phyloP scores from a whole-genome alignment of 2,797 vertebrate species.

The Crocodylus rhombifer region DNA sequence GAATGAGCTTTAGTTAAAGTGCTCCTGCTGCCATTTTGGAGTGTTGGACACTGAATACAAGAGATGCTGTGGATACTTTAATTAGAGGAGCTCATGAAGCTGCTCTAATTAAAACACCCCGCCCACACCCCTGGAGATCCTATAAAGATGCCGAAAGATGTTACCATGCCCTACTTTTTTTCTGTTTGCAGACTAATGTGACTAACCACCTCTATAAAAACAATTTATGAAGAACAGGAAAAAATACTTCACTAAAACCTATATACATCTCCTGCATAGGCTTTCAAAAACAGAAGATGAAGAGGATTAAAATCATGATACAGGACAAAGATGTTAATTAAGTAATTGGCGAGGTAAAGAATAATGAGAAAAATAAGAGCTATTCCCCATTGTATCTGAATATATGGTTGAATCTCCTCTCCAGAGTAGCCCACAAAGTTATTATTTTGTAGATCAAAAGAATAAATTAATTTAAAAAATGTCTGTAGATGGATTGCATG shows the following conservation, averaged over 20 bases:
- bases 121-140: too few relatives aligned
- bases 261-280: not conserved
- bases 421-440: not conserved
- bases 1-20: too few relatives aligned
- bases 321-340: not conserved
- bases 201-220: not conserved
- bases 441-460: slow-evolving; percentile 25
- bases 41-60: too few relatives aligned
- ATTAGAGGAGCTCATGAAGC: too few relatives aligned
- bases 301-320: not conserved
- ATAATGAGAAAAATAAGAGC: not conserved
- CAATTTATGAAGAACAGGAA: not conserved
- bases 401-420: not conserved
- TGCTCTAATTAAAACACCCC: too few relatives aligned
- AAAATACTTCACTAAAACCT: slow-evolving; percentile 21
- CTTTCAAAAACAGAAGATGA: not conserved
- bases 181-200: too few relatives aligned
- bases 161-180: too few relatives aligned
- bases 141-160: too few relatives aligned
- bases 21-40: too few relatives aligned
- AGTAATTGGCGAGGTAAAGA: slow-evolving; percentile 35
- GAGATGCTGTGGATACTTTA: too few relatives aligned
- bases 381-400: not conserved
- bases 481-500: not conserved
- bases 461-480: slow-evolving; percentile 31